These are phyloP conservation scores for Bos indicus DNA, from an alignment of 2,113 vertebrate genomes.

Conservation along the genomic window DNA sequence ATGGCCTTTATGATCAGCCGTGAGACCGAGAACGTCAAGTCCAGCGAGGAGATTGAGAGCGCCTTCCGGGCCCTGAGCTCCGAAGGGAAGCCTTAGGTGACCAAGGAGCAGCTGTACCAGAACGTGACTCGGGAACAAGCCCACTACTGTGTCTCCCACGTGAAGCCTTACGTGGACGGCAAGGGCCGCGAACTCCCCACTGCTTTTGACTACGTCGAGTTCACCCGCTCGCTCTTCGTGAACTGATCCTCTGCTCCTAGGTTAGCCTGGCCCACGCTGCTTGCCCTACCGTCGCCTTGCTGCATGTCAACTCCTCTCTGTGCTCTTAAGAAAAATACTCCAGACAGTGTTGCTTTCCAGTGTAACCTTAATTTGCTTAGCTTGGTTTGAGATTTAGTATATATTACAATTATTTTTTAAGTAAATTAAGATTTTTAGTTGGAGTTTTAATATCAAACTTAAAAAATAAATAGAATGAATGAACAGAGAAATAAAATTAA, in stretches of 20 bases:
- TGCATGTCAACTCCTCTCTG: constrained; percentile 87
- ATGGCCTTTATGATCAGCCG: constrained; percentile 99
- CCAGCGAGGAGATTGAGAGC: constrained; percentile 97
- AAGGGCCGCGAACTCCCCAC: constrained; percentile 95
- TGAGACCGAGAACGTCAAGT: constrained; percentile 97
- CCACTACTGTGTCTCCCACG: constrained; percentile 97
- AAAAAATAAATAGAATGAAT: background rate
- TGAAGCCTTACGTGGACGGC: constrained; percentile 97
- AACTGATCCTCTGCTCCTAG: constrained; percentile 83
- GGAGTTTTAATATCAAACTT: background rate
- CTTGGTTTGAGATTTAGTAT: constrained; percentile 80
- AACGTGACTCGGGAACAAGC: constrained; percentile 98
- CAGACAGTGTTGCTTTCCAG: constrained; percentile 79
- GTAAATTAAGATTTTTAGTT: background rate
- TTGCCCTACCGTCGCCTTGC: constrained; percentile 80
- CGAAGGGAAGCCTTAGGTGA: constrained; percentile 96
- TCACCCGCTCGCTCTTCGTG: constrained; percentile 97
- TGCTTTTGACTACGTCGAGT: constrained; percentile 95
- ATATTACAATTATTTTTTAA: background rate
- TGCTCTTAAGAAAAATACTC: constrained; percentile 80
- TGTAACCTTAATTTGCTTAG: constrained; percentile 84
- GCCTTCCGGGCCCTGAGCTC: constrained; percentile 97
- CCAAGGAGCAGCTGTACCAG: constrained; percentile 99
- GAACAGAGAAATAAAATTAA: background rate
- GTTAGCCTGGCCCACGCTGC: constrained; percentile 75